A percentile compares a stretch with the other conserved stretches of the same genome.
phyloP scores from a whole-genome alignment of 2,113 vertebrate species.

The Nycticebus coucang region DNA sequence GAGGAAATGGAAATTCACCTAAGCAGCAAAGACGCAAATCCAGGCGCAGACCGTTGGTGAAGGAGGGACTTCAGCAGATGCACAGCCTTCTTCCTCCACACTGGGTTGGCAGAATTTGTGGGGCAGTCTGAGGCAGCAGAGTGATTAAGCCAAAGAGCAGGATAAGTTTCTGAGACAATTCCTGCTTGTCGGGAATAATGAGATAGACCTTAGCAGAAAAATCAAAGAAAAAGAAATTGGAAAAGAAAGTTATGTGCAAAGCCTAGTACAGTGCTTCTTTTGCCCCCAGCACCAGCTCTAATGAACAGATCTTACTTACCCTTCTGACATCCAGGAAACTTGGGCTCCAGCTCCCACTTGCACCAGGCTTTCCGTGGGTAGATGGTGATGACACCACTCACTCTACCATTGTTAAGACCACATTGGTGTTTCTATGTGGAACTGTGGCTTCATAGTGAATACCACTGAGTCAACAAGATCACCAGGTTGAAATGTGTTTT shows the following conservation, averaged over 20 bases:
- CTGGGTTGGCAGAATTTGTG: neutral
- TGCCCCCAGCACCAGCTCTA: neutral
- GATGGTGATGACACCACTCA: neutral
- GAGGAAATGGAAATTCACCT: neutral
- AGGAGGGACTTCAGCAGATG: neutral
- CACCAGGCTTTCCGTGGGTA: accelerated
- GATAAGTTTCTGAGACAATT: neutral
- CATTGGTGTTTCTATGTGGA: neutral
- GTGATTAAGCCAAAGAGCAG: neutral
- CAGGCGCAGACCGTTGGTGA: accelerated
- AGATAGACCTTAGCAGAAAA: neutral
- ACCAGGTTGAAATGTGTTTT: neutral
- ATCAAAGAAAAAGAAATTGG: neutral
- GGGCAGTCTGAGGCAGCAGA: neutral
- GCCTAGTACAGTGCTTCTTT: neutral
- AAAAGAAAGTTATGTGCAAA: neutral
- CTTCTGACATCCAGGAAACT: neutral
- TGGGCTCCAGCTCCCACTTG: accelerated
- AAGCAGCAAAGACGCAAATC: neutral
- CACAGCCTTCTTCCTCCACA: neutral
- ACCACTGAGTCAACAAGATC: neutral
- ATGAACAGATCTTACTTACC: neutral
- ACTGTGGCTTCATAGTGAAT: neutral
- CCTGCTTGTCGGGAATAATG: neutral
- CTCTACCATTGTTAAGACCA: neutral